Conservation (phyloP, 2,888 invertebrate species). For the Lamproptera curius region DNA sequence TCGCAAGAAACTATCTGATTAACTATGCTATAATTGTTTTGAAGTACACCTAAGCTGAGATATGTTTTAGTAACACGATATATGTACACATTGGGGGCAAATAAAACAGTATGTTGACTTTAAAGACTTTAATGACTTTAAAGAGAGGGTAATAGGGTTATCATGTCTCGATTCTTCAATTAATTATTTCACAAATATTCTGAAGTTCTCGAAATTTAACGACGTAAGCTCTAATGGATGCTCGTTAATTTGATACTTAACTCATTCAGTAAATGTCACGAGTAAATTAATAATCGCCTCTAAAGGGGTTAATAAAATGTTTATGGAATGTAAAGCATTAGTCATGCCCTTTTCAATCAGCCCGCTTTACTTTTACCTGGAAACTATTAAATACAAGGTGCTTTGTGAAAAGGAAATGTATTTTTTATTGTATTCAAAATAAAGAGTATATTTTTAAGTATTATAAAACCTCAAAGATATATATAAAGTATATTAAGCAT, state of each 20-base stretch:
- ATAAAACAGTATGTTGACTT: not conserved
- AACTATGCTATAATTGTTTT: too few species aligned
- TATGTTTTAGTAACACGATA: too few species aligned
- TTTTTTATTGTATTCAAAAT: too few species aligned
- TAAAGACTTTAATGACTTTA: not conserved
- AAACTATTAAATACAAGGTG: too few species aligned
- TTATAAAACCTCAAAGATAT: too few species aligned
- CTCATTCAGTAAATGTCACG: conserved; percentile 3
- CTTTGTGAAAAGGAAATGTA: too few species aligned
- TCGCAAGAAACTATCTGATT: too few species aligned
- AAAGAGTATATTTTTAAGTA: too few species aligned
- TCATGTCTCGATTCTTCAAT: not conserved
- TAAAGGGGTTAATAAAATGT: not conserved
- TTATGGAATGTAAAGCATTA: not conserved
- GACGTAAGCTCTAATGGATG: not conserved
- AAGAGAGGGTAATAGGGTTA: not conserved
- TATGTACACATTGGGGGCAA: not conserved
- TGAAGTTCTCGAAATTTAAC: not conserved
- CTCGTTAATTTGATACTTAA: conserved; percentile 8
- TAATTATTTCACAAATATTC: not conserved
- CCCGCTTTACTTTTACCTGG: too few species aligned
- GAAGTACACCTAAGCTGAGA: too few species aligned
- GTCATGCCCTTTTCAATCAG: not conserved
- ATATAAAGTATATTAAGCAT: too few species aligned
- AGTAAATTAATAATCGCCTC: conserved; percentile 4